Conservation (phyloP, 2,888 invertebrate species). For the Phlogophora meticulosa region DNA sequence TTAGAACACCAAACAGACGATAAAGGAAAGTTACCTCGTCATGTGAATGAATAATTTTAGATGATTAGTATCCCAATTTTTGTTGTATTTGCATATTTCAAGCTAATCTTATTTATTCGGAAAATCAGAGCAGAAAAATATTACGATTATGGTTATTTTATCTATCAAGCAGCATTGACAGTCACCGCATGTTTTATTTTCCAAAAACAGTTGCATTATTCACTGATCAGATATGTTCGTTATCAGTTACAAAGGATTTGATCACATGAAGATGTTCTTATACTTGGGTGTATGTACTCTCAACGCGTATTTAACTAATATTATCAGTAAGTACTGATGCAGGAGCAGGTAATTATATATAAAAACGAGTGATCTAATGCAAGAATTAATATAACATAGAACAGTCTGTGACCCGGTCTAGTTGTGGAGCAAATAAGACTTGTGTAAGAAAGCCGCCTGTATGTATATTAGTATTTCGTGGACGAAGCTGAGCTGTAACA, state of each 20-base stretch:
- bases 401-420: too few relatives aligned
- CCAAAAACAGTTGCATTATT: constrained; percentile 27
- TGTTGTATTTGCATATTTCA: constrained; percentile 8
- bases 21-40: constrained; percentile 58
- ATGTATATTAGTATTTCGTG: neutral
- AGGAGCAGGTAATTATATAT: neutral
- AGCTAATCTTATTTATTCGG: constrained; percentile 2
- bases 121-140: neutral
- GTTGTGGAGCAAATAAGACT: too few relatives aligned
- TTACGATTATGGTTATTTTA: neutral
- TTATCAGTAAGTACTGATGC: too few relatives aligned
- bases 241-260: constrained; percentile 2
- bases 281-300: neutral
- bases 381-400: too few relatives aligned
- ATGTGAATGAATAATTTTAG: constrained; percentile 53
- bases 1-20: constrained; percentile 58
- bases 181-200: neutral
- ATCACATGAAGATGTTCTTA: neutral
- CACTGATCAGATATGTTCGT: constrained; percentile 27
- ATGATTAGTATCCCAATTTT: constrained; percentile 14
- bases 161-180: neutral
- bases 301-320: neutral
- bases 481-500: constrained; percentile 14
- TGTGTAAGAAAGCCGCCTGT: neutral
- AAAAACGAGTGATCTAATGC: neutral